Base-by-base conservation (phyloP, 2,797 vertebrate species). In the Sardinella longiceps region DNA sequence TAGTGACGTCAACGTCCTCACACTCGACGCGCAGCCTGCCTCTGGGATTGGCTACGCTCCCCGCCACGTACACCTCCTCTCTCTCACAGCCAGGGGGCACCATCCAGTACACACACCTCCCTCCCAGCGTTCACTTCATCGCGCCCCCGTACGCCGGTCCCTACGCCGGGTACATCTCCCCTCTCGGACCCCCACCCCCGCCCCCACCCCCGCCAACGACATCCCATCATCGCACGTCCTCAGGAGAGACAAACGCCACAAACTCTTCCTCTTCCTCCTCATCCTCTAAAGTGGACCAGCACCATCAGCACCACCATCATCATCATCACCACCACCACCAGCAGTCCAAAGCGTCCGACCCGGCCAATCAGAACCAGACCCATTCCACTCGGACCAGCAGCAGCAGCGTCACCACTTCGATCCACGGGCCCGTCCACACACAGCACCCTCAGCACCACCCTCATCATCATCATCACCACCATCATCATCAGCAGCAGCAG, bases 41-140 rank as follows among this genome's bases (percentile, higher is more conserved):
- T 20, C 58, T 81, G 25, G 93, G 94, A 53, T 93, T 96, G 87
- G 95, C 97, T 87, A 96, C 97, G 86, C 95, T 97, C 86, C 95
- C 97, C 18, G 89, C 97, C 0, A 93, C 96, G 43, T 98, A 97
- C 91, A 96, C 97, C 0, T 96, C 98, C 0, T 90, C 96, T 63
- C 86, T 96, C 84, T 96, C 97, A 56, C 97, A 96, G 90, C 94
- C 96, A 2, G 96, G 96, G 91, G 0, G 97, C 85, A 91, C 94
- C 84, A 94, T 98, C 92, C 98, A 98, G 92, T 99, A 98, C 85
- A 94, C 98, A 0, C 97, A 97, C 87, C 93, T 99, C 93, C 96
- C 97, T 30, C 96, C 95, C 89, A 97, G 96, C 87, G 94, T 99
- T 92, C 98, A 99, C 94, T 99, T 99, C 4, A 97, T 99, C 1